Evolutionary conservation across 2,113 vertebrate genomes (phyloP).

Genomic region (Ammodytes marinus): DNA sequence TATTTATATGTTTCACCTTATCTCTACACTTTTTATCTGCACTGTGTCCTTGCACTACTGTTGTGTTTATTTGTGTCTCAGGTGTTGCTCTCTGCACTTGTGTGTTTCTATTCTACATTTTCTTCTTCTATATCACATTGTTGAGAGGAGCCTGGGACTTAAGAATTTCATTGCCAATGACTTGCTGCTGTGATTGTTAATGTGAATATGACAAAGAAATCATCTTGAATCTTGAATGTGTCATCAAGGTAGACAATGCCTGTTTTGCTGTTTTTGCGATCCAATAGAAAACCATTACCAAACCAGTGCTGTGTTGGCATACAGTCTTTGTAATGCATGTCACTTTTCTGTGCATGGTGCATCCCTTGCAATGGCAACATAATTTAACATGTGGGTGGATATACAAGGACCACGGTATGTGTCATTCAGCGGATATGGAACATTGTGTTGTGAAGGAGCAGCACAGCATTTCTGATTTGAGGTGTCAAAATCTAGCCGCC

Average conservation of each 20-base stretch:
- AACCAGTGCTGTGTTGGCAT: not conserved
- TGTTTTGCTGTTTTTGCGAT: not conserved
- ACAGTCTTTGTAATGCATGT: not conserved
- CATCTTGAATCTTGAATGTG: not conserved
- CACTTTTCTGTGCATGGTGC: not conserved
- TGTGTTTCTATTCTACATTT: too few relatives aligned
- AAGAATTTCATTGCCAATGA: too few relatives aligned
- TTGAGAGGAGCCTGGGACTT: too few relatives aligned
- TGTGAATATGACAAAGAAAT: too few relatives aligned
- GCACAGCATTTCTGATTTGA: not conserved
- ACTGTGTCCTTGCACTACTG: too few relatives aligned
- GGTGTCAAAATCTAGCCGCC: conserved; percentile 12
- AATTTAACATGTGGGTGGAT: not conserved
- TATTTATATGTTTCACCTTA: too few relatives aligned
- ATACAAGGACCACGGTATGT: not conserved
- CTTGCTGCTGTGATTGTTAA: too few relatives aligned
- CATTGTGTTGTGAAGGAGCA: not conserved
- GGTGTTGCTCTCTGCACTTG: too few relatives aligned
- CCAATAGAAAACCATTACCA: not conserved
- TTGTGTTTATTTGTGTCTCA: too few relatives aligned
- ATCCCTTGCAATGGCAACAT: not conserved
- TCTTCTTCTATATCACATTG: too few relatives aligned
- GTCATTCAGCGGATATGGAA: conserved; percentile 20
- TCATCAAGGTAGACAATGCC: not conserved
- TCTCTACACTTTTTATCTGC: too few relatives aligned